These are phyloP conservation scores for Amiota minor DNA, from an alignment of 2,888 invertebrate genomes.

Conservation along the genomic window DNA sequence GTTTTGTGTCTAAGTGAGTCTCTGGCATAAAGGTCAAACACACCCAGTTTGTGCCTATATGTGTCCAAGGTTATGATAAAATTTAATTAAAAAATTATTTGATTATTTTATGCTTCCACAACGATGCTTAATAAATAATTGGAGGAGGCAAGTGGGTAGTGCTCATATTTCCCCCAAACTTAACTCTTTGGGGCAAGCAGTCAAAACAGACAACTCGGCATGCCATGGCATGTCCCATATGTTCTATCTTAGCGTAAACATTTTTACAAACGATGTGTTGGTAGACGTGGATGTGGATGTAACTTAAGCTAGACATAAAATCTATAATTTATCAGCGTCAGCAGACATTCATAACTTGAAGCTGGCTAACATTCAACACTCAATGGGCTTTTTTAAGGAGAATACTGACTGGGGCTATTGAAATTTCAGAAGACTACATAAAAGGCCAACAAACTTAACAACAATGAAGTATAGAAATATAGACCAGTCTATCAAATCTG, in stretches of 20 bases:
- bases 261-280: too few species aligned
- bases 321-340: constrained; percentile 64
- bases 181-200: constrained; percentile 3
- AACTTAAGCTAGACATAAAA: constrained; percentile 40
- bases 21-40: constrained; percentile 33
- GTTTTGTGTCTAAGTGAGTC: too few species aligned
- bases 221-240: not conserved
- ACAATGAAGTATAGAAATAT: too few species aligned
- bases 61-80: constrained; percentile 34
- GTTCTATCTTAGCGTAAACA: too few species aligned
- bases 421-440: too few species aligned
- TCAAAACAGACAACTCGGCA: not conserved
- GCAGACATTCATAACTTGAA: constrained; percentile 19
- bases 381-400: too few species aligned
- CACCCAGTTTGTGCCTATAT: constrained; percentile 2
- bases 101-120: constrained; percentile 29
- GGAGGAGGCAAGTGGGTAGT: constrained; percentile 43
- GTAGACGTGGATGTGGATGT: constrained; percentile 38
- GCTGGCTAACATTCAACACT: too few species aligned
- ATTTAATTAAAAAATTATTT: constrained; percentile 65
- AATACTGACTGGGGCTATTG: too few species aligned
- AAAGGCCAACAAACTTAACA: too few species aligned
- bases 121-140: constrained; percentile 53
- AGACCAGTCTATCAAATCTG: not conserved
- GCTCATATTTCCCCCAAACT: constrained; percentile 33